A percentile compares a stretch with the other conserved stretches of the same genome.
Conservation (phyloP, 2,797 vertebrate species). For the Morus bassanus region DNA sequence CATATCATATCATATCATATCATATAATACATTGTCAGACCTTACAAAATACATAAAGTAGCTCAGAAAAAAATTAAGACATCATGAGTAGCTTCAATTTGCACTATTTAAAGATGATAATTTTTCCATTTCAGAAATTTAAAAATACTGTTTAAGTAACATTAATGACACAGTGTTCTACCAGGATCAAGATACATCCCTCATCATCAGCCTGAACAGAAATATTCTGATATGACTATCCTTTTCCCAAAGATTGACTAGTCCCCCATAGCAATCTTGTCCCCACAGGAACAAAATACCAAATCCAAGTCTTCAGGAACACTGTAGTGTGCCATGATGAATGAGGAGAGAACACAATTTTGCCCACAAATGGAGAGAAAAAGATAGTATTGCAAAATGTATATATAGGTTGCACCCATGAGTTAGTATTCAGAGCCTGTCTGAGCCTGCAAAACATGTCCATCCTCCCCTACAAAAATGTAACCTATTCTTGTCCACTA, state of each 20-base stretch:
- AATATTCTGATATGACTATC: neutral
- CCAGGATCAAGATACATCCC: rapidly evolving
- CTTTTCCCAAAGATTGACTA: neutral
- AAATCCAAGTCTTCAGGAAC: neutral
- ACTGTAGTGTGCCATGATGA: neutral
- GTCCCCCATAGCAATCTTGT: neutral
- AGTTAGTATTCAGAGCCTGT: slow-evolving; percentile 17
- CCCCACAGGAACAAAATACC: neutral
- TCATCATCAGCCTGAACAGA: neutral
- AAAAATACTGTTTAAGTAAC: neutral
- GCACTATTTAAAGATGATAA: neutral
- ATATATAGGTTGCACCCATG: neutral
- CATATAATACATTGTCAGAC: no score
- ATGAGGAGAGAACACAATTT: neutral
- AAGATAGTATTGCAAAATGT: neutral
- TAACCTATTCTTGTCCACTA: slow-evolving; percentile 37
- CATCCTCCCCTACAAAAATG: slow-evolving; percentile 50
- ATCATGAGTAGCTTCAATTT: neutral
- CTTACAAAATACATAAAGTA: neutral
- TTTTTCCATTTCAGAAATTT: neutral
- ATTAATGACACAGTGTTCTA: neutral
- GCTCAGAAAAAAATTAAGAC: neutral
- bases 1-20: no score
- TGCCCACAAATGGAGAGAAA: neutral
- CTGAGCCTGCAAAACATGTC: slow-evolving; percentile 41